Conservation (phyloP, 2,797 vertebrate species). For the Ciconia nigra region DNA sequence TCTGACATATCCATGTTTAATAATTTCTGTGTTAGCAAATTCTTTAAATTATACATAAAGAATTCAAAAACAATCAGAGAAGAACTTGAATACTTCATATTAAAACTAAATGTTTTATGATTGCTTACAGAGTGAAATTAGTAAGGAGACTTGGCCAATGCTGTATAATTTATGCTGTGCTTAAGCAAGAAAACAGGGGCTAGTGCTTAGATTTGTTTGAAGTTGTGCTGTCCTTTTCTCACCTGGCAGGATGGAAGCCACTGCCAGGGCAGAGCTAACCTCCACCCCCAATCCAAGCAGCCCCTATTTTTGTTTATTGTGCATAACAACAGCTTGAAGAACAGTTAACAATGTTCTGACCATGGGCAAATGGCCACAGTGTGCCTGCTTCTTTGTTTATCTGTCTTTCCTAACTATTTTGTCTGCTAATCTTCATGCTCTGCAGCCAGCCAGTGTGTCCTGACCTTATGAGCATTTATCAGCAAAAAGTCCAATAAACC, state of each 20-base stretch:
- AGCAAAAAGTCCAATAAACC: neutral
- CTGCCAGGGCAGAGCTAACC: neutral
- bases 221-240: neutral
- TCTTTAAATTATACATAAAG: slow-evolving; percentile 38
- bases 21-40: neutral
- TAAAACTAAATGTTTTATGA: slow-evolving; percentile 1
- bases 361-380: neutral
- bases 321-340: neutral
- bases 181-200: neutral
- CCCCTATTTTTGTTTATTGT: neutral
- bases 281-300: neutral
- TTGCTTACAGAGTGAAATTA: slow-evolving; percentile 24
- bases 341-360: neutral
- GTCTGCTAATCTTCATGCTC: neutral
- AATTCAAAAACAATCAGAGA: neutral
- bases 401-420: neutral
- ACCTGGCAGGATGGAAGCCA: neutral
- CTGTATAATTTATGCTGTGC: neutral
- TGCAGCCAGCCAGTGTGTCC: neutral
- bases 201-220: neutral
- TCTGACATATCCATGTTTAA: neutral
- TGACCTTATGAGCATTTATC: neutral
- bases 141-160: neutral
- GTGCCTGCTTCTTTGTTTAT: neutral
- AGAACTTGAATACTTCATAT: slow-evolving; percentile 48